phyloP scores from a whole-genome alignment of 92 coral and sea anemone species.

The Galaxea fascicularis region DNA sequence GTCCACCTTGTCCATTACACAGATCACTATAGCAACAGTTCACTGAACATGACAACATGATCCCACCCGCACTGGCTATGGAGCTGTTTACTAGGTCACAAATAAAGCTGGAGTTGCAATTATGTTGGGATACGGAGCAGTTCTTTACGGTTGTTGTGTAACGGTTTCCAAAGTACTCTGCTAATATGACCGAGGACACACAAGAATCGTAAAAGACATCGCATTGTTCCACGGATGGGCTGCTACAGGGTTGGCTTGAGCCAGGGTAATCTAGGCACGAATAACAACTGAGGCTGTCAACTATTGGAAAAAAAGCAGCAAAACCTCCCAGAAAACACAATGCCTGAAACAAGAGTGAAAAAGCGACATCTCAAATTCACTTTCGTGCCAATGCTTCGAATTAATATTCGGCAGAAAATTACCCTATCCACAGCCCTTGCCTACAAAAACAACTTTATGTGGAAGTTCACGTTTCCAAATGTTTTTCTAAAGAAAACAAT shows the following conservation, averaged over 20 bases:
- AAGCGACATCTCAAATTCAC: neutral
- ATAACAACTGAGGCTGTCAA: neutral
- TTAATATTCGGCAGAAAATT: no score
- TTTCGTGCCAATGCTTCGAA: no score
- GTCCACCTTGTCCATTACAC: conserved; percentile 16
- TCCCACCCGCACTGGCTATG: neutral
- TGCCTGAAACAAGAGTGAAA: neutral
- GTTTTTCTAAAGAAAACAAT: no score
- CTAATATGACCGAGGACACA: neutral
- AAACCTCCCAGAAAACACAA: neutral
- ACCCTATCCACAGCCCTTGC: no score
- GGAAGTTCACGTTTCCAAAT: no score
- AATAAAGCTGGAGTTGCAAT: neutral
- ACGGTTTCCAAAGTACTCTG: neutral
- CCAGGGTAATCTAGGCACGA: neutral
- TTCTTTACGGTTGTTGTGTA: conserved; percentile 4
- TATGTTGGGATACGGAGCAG: neutral
- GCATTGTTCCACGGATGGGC: neutral
- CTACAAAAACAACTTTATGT: no score
- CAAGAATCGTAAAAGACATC: neutral
- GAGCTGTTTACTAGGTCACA: neutral
- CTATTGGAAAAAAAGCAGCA: neutral
- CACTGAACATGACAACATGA: neutral
- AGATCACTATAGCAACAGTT: conserved; percentile 30
- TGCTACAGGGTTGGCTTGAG: neutral